These are phyloP conservation scores for Amazona vittata DNA, from an alignment of 2,113 vertebrate species.

Conservation along the genomic window DNA sequence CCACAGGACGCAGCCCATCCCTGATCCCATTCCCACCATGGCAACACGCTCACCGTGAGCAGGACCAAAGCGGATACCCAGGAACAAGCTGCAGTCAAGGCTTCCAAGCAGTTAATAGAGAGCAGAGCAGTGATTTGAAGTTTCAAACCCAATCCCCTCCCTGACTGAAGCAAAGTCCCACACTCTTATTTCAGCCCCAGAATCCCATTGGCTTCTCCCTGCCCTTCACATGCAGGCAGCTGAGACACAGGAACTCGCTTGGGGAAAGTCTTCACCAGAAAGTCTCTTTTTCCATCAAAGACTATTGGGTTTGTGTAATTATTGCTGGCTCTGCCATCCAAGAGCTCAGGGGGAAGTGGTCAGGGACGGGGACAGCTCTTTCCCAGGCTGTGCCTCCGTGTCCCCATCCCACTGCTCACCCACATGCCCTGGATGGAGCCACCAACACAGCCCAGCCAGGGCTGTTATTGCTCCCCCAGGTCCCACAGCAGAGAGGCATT, in stretches of 20 bases:
- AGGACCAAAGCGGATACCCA: neutral
- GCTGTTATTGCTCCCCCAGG: neutral
- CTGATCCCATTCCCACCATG: accelerated
- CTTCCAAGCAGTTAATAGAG: neutral
- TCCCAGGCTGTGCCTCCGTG: neutral
- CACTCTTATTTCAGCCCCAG: neutral
- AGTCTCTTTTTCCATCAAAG: neutral
- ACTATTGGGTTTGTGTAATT: neutral
- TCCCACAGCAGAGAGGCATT: accelerated
- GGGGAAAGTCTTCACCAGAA: neutral
- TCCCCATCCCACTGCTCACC: neutral
- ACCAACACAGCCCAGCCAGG: accelerated
- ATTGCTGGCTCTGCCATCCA: neutral
- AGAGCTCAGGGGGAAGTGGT: neutral
- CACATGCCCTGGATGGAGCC: neutral
- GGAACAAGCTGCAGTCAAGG: accelerated
- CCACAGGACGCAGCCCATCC: neutral
- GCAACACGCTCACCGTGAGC: neutral
- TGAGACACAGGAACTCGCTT: neutral
- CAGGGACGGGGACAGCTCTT: neutral
- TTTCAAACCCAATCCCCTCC: neutral
- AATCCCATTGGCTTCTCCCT: neutral
- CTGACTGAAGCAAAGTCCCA: accelerated
- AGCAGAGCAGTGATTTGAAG: neutral
- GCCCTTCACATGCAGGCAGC: accelerated